phyloP scores from a whole-genome alignment of 2,797 vertebrate genomes.

The Cacajao melanocephalus region DNA sequence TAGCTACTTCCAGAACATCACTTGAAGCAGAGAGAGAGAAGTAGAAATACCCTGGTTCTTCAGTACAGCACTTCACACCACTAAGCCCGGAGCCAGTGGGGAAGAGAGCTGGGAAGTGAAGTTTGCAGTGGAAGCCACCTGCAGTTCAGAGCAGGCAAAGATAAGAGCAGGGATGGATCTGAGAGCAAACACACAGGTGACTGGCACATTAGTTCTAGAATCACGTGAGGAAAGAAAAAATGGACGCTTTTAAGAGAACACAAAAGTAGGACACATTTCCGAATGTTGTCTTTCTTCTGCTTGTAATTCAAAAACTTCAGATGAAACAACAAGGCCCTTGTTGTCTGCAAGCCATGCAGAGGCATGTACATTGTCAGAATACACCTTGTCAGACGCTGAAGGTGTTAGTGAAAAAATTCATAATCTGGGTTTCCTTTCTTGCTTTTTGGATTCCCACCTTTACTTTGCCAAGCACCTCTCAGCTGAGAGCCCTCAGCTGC shows the following conservation, averaged over 20 bases:
- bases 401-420: neutral
- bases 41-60: neutral
- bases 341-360: neutral
- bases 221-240: neutral
- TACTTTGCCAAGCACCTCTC: neutral
- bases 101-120: neutral
- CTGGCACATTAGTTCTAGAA: neutral
- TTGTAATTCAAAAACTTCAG: neutral
- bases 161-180: neutral
- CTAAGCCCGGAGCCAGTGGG: neutral
- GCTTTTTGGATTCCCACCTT: neutral
- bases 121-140: neutral
- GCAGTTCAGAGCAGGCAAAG: neutral
- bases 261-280: neutral
- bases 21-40: neutral
- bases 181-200: neutral
- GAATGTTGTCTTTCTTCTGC: constrained; percentile 8
- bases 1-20: neutral
- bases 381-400: neutral
- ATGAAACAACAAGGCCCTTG: neutral
- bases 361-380: neutral
- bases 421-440: neutral
- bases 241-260: neutral
- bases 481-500: neutral
- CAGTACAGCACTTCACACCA: neutral